Conservation (phyloP, 2,113 vertebrate genomes). For the Psittacula cyanocephala region DNA sequence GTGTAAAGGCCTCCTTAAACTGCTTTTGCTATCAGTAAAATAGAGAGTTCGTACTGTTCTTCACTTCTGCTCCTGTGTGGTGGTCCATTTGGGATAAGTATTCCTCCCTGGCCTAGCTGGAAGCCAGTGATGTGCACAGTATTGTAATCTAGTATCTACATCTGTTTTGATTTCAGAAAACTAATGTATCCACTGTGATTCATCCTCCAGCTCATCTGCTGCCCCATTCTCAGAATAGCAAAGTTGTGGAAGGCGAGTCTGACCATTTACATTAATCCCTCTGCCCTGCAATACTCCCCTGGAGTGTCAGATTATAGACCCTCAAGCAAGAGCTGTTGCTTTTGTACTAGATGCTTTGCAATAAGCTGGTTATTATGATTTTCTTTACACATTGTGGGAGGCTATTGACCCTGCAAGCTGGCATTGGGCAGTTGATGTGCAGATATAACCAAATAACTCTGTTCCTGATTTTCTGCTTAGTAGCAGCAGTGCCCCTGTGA, state of each 20-base stretch:
- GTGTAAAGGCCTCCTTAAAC: background rate
- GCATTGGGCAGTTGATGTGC: background rate
- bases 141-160: background rate
- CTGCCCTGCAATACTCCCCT: background rate
- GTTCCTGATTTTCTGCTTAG: background rate
- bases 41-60: background rate
- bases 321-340: background rate
- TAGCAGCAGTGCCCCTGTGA: background rate
- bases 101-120: background rate
- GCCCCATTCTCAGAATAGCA: background rate
- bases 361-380: background rate
- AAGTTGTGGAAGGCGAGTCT: background rate
- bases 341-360: background rate
- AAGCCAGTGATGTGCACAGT: background rate
- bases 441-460: background rate
- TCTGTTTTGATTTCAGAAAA: background rate
- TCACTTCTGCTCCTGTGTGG: background rate
- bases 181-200: background rate
- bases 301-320: background rate
- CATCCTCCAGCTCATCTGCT: background rate
- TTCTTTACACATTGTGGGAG: background rate
- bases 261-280: background rate
- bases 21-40: background rate
- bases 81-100: background rate
- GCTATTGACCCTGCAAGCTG: background rate